These are phyloP conservation scores for Pelagia noctiluca DNA, from an alignment of 30 jellyfish, hydroid and myxozoan species.

Conservation along the genomic window DNA sequence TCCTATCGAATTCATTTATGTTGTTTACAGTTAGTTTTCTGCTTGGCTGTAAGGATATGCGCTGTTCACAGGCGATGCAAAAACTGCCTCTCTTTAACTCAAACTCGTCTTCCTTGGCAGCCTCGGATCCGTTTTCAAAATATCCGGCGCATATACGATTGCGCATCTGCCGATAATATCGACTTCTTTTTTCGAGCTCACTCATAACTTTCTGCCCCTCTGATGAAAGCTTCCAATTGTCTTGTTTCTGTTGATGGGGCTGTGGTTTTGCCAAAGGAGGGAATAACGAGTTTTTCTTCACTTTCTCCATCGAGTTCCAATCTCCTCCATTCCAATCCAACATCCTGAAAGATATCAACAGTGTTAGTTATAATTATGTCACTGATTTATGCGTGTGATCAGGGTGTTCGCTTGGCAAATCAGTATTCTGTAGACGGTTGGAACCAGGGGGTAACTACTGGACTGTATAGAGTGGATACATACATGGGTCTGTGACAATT, in stretches of 20 bases:
- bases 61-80: conserved; percentile 58
- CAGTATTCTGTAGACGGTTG: background rate
- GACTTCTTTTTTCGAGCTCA: conserved; percentile 46
- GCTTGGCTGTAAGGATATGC: conserved; percentile 29
- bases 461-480: too few species aligned
- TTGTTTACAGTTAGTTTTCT: conserved; percentile 12
- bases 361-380: background rate
- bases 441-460: background rate
- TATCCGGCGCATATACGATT: conserved; percentile 19
- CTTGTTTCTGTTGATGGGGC: conserved; percentile 3
- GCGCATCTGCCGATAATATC: conserved; percentile 9
- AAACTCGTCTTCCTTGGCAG: background rate
- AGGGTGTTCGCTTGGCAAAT: too few species aligned
- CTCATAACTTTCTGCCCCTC: conserved; percentile 65
- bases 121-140: conserved; percentile 1
- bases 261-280: conserved; percentile 67
- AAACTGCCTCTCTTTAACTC: background rate
- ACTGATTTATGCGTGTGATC: background rate
- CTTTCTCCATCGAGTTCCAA: conserved; percentile 47
- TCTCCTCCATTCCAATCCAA: background rate
- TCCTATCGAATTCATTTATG: background rate
- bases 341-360: background rate
- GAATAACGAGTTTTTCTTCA: conserved; percentile 21
- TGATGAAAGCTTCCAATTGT: conserved; percentile 30
- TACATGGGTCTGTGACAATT: too few species aligned